Evolutionary conservation across 2,113 vertebrate species (phyloP), one percentile per base, ranked within the genome.

Genomic region (Campylorhamphus procurvoides): DNA sequence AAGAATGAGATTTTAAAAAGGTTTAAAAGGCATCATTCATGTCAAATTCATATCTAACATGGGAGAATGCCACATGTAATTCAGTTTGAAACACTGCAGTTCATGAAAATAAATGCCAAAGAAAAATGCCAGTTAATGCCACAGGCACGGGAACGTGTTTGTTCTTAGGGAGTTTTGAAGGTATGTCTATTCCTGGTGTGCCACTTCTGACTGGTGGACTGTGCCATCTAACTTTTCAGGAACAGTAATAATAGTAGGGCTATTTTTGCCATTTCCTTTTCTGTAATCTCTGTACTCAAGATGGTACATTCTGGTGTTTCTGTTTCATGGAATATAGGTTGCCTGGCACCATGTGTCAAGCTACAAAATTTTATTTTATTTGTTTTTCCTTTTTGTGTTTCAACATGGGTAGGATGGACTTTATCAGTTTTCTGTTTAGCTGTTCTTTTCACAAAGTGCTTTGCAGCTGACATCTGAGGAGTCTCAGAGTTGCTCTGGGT

Each of bases 181-280:
- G 49, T 77, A 5, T n/a, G 4, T 73, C 63, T 96, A 27, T 94
- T 94, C 79, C 78, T 84, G 56, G 28, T 93, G 67, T 89, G 47
- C 62, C 39, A 55, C 18, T 90, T 49, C 47, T 66, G 55, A 40
- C 87, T 74, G 56, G n/a, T 80, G 50, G 71, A 52, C 63, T 73
- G 42, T 74, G 35, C n/a, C 0, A 2, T 53, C 37, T 71, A 39
- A 87, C 87, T 94, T 95, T 91, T 94, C 85, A 96, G 94, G 93
- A 95, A 93, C 72, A 79, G 31, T 77, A 91, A 81, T 84, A 89
- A 94, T 94, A 96, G 77, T 64, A 89, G 33, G 72, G 83, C 76
- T 96, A 94, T 96, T 97, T 93, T 93, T 95, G 76, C 64, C 69
- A 59, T 77, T 96, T 95, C 89, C 81, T 96, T 83, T 93, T 91